A percentile compares a stretch with the other conserved stretches of the same genome.
Conservation (phyloP, 2,113 vertebrate genomes). For the Tetraodon nigroviridis region DNA sequence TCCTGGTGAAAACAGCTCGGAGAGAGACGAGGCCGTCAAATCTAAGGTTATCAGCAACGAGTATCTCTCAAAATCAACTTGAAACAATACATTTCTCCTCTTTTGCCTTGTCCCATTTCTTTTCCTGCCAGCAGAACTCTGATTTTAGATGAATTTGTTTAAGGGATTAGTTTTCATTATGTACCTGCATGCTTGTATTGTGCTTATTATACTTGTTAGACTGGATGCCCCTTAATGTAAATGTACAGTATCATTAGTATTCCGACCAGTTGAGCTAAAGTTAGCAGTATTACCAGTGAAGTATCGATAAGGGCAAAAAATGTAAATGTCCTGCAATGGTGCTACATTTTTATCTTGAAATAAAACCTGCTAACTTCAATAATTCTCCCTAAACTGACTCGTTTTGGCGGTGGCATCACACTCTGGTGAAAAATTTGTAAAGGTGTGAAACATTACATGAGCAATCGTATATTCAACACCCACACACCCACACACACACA, state of each 20-base stretch:
- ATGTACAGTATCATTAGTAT: neutral
- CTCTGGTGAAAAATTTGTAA: no score
- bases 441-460: no score
- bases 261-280: conserved; percentile 6
- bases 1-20: no score
- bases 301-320: no score
- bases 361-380: conserved; percentile 51
- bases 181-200: conserved; percentile 40
- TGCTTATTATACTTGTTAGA: conserved; percentile 19
- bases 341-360: conserved; percentile 66
- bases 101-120: neutral
- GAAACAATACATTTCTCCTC: neutral
- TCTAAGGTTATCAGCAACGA: no score
- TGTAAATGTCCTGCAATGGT: conserved; percentile 37
- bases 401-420: no score
- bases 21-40: no score
- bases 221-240: conserved; percentile 21
- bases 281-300: neutral
- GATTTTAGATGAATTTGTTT: conserved; percentile 6
- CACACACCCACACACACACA: no score
- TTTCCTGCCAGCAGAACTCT: conserved; percentile 29
- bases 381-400: no score
- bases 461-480: no score
- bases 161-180: conserved; percentile 31
- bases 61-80: neutral